Evolutionary conservation across 1,140 invertebrate species (phyloP).

Genomic region (Lepidurus apus): DNA sequence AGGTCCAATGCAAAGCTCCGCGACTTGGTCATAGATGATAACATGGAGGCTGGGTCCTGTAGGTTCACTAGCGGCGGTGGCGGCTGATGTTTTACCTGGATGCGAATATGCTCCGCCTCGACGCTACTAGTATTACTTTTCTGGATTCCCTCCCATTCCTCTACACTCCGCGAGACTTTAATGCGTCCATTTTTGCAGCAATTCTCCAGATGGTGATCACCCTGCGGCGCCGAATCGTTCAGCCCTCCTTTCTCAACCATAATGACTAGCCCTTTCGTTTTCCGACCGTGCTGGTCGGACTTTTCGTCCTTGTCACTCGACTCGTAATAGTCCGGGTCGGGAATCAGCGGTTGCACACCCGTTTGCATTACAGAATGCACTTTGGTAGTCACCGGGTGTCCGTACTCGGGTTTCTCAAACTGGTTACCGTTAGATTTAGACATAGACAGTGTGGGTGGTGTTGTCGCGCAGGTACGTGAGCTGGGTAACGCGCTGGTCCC

Average conservation of each 20-base stretch:
- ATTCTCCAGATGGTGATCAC: constrained; percentile 37
- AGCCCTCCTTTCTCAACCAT: constrained; percentile 30
- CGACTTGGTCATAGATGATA: constrained; percentile 34
- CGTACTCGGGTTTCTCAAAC: not conserved
- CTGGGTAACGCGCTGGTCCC: not conserved
- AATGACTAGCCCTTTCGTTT: constrained; percentile 13
- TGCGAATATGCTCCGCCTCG: constrained; percentile 37
- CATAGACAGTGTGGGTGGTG: not conserved
- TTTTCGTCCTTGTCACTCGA: constrained; percentile 40
- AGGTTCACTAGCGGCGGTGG: constrained; percentile 36
- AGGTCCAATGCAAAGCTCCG: constrained; percentile 35
- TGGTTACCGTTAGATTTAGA: not conserved
- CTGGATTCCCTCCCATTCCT: constrained; percentile 33
- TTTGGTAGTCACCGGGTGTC: constrained; percentile 18
- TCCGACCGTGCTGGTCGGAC: constrained; percentile 33
- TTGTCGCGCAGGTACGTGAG: not conserved
- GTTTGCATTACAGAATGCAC: constrained; percentile 23
- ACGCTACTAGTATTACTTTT: not conserved
- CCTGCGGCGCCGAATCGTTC: constrained; percentile 32
- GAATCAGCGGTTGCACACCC: constrained; percentile 60
- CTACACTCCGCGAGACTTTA: constrained; percentile 36
- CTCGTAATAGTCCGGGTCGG: constrained; percentile 75
- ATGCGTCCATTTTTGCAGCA: constrained; percentile 36
- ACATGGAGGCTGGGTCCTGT: constrained; percentile 41
- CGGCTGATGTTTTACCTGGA: constrained; percentile 40